Evolutionary conservation across 2,797 vertebrate species (phyloP).

Genomic region (Hipposideros larvatus): DNA sequence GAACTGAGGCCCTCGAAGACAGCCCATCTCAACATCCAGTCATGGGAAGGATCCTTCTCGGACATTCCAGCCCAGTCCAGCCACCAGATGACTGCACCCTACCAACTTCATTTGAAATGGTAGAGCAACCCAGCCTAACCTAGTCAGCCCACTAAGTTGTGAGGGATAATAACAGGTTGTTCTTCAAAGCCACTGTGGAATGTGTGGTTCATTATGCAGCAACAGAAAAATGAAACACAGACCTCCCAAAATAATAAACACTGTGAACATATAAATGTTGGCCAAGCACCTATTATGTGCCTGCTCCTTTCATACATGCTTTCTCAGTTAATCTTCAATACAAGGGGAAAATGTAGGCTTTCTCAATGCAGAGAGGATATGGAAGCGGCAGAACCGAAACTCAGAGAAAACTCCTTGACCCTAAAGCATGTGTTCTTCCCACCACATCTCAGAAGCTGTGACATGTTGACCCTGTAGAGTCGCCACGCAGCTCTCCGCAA

Average conservation of each 20-base stretch:
- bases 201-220: background rate
- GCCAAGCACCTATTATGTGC: background rate
- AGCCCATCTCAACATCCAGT: background rate
- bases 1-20: background rate
- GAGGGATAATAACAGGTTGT: background rate
- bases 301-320: background rate
- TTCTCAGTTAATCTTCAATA: background rate
- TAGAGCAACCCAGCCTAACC: background rate
- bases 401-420: background rate
- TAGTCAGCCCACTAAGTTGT: background rate
- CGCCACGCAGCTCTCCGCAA: background rate
- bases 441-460: background rate
- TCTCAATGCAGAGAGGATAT: background rate
- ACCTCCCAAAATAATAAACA: constrained; percentile 32
- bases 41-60: background rate
- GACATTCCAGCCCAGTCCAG: background rate
- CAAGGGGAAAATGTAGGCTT: background rate
- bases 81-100: background rate
- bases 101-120: background rate
- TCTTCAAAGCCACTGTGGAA: background rate
- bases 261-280: background rate
- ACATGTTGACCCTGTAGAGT: background rate
- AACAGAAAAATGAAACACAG: background rate
- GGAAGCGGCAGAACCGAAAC: background rate
- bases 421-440: background rate